Base-by-base conservation (phyloP, 2,113 vertebrate species). In the Oncorhynchus kisutch region DNA sequence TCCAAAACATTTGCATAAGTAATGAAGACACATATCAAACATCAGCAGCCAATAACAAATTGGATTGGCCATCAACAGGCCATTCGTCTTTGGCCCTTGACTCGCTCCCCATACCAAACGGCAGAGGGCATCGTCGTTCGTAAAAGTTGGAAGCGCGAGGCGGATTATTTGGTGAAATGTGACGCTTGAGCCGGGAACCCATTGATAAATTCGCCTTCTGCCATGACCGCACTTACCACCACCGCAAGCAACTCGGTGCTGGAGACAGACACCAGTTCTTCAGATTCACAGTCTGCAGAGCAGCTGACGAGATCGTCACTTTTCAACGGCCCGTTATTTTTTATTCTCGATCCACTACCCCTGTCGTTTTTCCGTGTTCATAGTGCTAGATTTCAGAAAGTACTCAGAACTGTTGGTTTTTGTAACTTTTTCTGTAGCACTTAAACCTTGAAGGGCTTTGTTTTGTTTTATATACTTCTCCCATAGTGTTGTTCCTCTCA, bases 231-330 rank as follows among this genome's bases (percentile, higher is more conserved):
- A 73, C 89, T 90, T 88, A 88, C 89, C 80, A 78, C 75, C 54
- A 57, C 81, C 70, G 67, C 54, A 73, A 86, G 84, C 76, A 73
- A 77, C 83, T 85, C 78, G 20, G 74, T 82, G 87, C 79, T 72
- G 14, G 49, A 54, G 49, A 45, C 39, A 11, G 39, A 51, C 49
- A 60, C 79, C 84, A 83, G 84, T 90, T 85, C 77, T 70, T 77
- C 83, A 84, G 78, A 83, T 34, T 85, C 84, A 86, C 84, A 86
- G 86, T 86, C 92, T 90, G 92, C 88, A 89, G 90, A 90, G 89
- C 74, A 86, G 85, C 88, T 91, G 80, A 89, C 85, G 59, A 87
- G 88, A 80, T 85, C 78, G 85, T 85, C 81, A 78, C 13, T 13
- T 45, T 85, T 90, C 81, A 78, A 76, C 76, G 82, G 73, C 85